These are phyloP conservation scores for Galerucella pusilla DNA, from an alignment of 2,888 invertebrate species.

Conservation along the genomic window DNA sequence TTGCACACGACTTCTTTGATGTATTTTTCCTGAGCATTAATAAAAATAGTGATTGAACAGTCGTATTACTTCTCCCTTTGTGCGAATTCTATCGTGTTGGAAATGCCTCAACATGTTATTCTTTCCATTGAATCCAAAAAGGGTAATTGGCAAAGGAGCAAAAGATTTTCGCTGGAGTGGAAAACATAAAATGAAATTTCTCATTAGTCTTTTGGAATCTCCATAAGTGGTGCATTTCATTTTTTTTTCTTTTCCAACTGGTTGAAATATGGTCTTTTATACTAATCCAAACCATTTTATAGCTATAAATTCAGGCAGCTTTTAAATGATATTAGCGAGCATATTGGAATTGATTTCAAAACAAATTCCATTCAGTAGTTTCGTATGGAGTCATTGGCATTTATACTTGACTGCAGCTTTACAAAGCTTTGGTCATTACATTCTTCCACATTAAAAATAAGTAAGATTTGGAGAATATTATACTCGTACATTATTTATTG, in stretches of 20 bases:
- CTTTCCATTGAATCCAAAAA: slow-evolving; percentile 9
- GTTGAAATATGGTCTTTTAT: slow-evolving; percentile 19
- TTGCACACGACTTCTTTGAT: background rate
- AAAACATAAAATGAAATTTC: slow-evolving; percentile 18
- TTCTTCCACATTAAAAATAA: no score
- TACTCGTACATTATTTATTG: no score
- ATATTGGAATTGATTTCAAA: background rate
- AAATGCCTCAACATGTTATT: slow-evolving; percentile 8
- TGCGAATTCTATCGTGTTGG: background rate
- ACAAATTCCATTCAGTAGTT: slow-evolving; percentile 1
- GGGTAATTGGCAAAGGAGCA: slow-evolving; percentile 17
- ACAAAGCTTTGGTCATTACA: background rate
- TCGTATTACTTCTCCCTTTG: background rate
- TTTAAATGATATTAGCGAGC: background rate
- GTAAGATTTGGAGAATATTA: no score
- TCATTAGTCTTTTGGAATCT: slow-evolving; percentile 26
- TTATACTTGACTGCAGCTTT: background rate
- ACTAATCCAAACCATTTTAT: slow-evolving; percentile 18
- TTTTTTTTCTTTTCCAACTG: slow-evolving; percentile 1
- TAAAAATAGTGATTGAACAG: background rate
- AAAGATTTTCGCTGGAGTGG: slow-evolving; percentile 11
- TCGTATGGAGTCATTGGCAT: background rate
- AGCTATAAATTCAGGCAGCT: slow-evolving; percentile 10
- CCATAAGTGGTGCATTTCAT: slow-evolving; percentile 17
- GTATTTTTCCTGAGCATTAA: background rate